Evolutionary conservation across 1,140 invertebrate genomes (phyloP), one percentile per base, ranked within the genome.

Genomic region (Agrypnia vestita): DNA sequence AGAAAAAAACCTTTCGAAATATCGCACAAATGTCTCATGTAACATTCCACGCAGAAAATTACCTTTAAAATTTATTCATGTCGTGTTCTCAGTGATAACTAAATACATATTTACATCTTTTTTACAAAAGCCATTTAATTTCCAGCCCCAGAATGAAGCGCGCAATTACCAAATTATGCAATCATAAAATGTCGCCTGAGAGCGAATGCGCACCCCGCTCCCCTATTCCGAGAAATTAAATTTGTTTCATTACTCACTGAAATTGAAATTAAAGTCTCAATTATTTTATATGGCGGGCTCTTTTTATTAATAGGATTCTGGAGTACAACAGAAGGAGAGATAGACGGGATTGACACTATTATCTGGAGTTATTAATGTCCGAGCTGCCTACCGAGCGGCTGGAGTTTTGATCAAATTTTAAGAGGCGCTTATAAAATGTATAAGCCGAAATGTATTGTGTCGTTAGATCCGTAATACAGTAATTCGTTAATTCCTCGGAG

Each of bases 181-280:
- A 74, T 74, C 61, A 77, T 77, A 76, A 76, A 76, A 76, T 62
- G 51, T 75, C 13, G 44, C 43, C 17, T 47, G 25, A n/a, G 21
- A 62, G 19, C 15, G 46, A 61, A 76, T 62, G 25, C 49, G 25
- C 8, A n/a, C 51, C 53, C 9, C n/a, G 25, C 69, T 56, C 53
- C 71, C 53, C 71, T 72, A 21, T 49, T 46, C 51, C 43, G 15
- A 64, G 79, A 76, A 80, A 80, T 80, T 76, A 81, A 81, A 81
- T 81, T 81, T 78, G 71, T 78, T 81, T 81, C 80, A 78, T 81
- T 78, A 81, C 80, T 80, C 79, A 43, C 75, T 17, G 76, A 81
- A 81, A 81, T 81, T 78, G 80, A 81, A 81, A 81, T 81, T 77
- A 78, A 81, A 81, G 80, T 72, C 80, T 81, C 80, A 78, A 81